Base-by-base conservation (phyloP, 64 coral and sea anemone genomes). In the Montipora foliosa region DNA sequence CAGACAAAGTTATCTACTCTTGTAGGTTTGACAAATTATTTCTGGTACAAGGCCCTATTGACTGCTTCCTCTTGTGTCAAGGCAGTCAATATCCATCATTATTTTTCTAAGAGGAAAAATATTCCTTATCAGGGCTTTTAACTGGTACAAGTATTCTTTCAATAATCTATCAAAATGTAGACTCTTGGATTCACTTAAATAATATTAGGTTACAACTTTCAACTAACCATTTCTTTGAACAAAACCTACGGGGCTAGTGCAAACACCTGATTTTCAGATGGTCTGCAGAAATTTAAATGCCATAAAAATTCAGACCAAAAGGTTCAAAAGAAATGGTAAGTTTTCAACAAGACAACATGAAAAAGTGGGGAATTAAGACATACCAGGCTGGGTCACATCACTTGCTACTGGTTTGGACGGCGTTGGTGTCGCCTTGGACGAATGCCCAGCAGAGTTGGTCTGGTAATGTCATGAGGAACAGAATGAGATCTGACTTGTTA, bases 391-490 rank as follows among this genome's bases (percentile, higher is more conserved):
- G 66, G 82, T 50, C 82, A 71, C 82, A 86, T 15, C 46, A 86
- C 82, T 72, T 72, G 64, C 66, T 86, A 72, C 82, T 86, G 82
- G 82, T 86, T 86, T 86, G 82, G 82, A 86, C 66, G 82, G 82
- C 64, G 82, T 86, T 86, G 82, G 82, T 86, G 82, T 70, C 82
- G 82, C 82, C 82, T 86, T 86, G 44, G 82, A 49, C 47, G 82
- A 71, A 44, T 86, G 82, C 67, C 82, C 82, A 86, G 82, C 66
- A 86, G 82, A 86, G 59, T 86, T 86, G 62, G 67, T 86, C 82
- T 86, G 82, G 82, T 45, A 86, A 86, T 71, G 62, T 86, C 64
- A 71, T 62, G 62, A 86, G 82, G 82, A 71, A 86, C 19, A 72
- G 82, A 86, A 86, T 70, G 61, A 86, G 66, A 86, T 72, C 82